Conservation (phyloP, 2,797 vertebrate genomes). For the Coreius guichenoti region DNA sequence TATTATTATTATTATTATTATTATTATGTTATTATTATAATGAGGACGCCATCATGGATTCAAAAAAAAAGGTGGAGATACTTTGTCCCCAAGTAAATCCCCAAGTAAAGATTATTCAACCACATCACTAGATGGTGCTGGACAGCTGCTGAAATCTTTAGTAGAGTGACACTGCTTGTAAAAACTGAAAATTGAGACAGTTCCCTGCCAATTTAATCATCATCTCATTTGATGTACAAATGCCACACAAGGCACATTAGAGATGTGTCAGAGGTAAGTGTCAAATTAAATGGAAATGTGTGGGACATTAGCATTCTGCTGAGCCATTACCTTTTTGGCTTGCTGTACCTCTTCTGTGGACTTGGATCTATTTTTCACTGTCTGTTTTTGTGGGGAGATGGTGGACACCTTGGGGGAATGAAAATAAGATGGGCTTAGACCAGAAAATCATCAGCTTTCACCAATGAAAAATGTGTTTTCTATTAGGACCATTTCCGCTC, state of each 20-base stretch:
- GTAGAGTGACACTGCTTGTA: neutral
- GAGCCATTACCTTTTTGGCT: conserved; percentile 74
- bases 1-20: too few species aligned
- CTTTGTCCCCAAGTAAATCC: neutral
- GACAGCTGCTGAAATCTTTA: conserved; percentile 42
- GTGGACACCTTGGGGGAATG: conserved; percentile 56
- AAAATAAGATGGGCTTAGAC: conserved; percentile 11
- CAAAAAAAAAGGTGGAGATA: neutral
- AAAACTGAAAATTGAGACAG: neutral
- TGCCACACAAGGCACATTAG: neutral
- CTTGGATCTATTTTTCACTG: conserved; percentile 73
- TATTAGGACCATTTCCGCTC: neutral
- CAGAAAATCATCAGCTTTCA: neutral
- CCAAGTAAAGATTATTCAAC: conserved; percentile 4
- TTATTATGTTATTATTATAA: neutral
- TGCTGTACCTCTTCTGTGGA: conserved; percentile 76
- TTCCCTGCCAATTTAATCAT: neutral
- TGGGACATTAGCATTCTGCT: neutral
- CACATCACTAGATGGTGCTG: conserved; percentile 65
- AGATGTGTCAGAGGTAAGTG: neutral
- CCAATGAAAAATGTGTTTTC: neutral
- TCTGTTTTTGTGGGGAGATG: conserved; percentile 72
- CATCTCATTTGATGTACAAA: neutral
- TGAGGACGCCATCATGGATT: neutral
- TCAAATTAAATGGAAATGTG: neutral